A percentile compares a stretch with the other conserved stretches of the same genome.
Conservation (phyloP, 2,113 vertebrate species). For the Melanostigma gelatinosum region DNA sequence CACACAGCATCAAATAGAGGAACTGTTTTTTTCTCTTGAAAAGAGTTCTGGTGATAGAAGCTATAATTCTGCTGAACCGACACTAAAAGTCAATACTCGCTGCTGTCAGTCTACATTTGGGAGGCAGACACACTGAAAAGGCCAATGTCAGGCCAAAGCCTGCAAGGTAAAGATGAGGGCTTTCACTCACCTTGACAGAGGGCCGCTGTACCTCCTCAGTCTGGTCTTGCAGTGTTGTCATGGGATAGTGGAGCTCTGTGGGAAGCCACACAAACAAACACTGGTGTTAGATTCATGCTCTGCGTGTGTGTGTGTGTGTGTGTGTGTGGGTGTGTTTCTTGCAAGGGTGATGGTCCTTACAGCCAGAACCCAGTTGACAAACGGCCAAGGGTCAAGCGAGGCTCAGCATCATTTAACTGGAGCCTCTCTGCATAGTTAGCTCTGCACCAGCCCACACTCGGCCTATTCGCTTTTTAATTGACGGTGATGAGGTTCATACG, state of each 20-base stretch:
- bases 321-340: constrained; percentile 10
- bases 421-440: constrained; percentile 15
- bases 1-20: background rate
- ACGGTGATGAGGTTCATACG: constrained; percentile 39
- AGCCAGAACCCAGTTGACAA: background rate
- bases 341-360: background rate
- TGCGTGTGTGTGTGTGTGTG: constrained; percentile 15
- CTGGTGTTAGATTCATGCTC: background rate
- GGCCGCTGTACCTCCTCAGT: constrained; percentile 70
- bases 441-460: background rate
- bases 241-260: constrained; percentile 77
- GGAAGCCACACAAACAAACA: constrained; percentile 34
- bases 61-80: background rate
- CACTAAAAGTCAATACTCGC: background rate
- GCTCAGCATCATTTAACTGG: constrained; percentile 13
- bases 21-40: too few relatives aligned
- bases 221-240: constrained; percentile 68
- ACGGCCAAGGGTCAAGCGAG: constrained; percentile 28
- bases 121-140: background rate
- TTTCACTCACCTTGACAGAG: constrained; percentile 71
- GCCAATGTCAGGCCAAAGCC: background rate
- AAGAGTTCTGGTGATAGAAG: background rate
- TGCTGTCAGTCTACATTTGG: background rate
- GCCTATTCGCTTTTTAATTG: constrained; percentile 43
- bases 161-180: background rate